phyloP scores from a whole-genome alignment of 2,888 invertebrate species.

The Machimus atricapillus region DNA sequence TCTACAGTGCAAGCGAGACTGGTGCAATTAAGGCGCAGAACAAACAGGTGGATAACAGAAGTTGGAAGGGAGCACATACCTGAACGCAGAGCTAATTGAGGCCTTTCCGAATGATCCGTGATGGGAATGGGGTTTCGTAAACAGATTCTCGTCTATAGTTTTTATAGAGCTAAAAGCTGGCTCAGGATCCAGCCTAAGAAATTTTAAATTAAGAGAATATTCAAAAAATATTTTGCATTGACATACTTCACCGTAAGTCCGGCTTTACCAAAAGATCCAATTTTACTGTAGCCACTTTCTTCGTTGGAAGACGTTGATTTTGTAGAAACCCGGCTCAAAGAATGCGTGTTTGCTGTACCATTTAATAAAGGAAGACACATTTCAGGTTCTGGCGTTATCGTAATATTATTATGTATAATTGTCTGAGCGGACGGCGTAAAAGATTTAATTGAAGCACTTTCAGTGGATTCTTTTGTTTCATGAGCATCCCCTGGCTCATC shows the following conservation, averaged over 20 bases:
- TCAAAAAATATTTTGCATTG: neutral
- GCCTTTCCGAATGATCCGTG: conserved; percentile 63
- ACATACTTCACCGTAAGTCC: conserved; percentile 61
- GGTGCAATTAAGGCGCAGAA: neutral
- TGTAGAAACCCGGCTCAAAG: conserved; percentile 61
- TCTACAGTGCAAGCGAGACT: neutral
- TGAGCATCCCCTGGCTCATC: conserved; percentile 37
- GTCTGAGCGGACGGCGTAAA: conserved; percentile 60
- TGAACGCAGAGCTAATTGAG: conserved; percentile 61
- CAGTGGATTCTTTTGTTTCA: conserved; percentile 46
- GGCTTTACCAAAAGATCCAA: conserved; percentile 63
- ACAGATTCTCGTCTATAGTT: conserved; percentile 63
- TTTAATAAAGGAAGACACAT: conserved; percentile 31
- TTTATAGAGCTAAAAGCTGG: conserved; percentile 57
- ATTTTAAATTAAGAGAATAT: neutral
- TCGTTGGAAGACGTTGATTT: conserved; percentile 62
- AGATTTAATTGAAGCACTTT: conserved; percentile 36
- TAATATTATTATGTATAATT: conserved; percentile 57
- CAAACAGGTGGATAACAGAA: neutral
- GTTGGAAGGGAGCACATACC: conserved; percentile 51
- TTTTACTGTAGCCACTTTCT: conserved; percentile 59
- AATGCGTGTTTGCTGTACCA: conserved; percentile 49
- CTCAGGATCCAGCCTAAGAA: conserved; percentile 57
- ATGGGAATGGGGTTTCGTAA: conserved; percentile 57
- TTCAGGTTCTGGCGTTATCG: neutral